phyloP scores from a whole-genome alignment of 2,888 invertebrate genomes.

The Agonopterix heracliana region DNA sequence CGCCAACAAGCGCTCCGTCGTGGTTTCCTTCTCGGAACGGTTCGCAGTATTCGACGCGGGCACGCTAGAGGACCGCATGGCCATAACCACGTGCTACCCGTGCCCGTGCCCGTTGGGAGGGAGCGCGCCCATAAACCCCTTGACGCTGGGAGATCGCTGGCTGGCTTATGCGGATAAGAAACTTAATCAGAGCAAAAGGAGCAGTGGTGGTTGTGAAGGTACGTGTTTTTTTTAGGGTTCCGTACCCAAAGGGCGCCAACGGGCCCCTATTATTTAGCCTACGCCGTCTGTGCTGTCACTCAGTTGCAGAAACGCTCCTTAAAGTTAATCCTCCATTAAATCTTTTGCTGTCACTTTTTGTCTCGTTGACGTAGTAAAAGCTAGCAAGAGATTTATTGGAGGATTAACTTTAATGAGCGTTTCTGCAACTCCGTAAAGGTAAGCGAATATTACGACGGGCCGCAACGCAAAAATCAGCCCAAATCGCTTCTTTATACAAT shows the following conservation, averaged over 20 bases:
- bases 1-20: constrained; percentile 92
- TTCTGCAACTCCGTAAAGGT: too few relatives aligned
- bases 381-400: too few relatives aligned
- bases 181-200: constrained; percentile 84
- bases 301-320: too few relatives aligned
- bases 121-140: constrained; percentile 79
- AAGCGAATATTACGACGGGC: too few relatives aligned
- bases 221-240: background rate
- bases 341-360: too few relatives aligned
- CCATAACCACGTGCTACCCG: constrained; percentile 92
- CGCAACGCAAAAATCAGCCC: too few relatives aligned
- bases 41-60: constrained; percentile 94
- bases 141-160: constrained; percentile 91
- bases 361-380: too few relatives aligned
- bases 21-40: constrained; percentile 91
- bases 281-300: background rate
- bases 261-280: background rate
- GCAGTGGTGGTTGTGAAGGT: constrained; percentile 89
- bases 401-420: too few relatives aligned
- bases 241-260: background rate
- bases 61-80: constrained; percentile 89
- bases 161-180: constrained; percentile 91
- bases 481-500: too few relatives aligned
- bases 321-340: too few relatives aligned
- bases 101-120: constrained; percentile 84